Evolutionary conservation across 2,113 vertebrate genomes (phyloP), one percentile per base, ranked within the genome.

Genomic region (Hydrolagus affinis): DNA sequence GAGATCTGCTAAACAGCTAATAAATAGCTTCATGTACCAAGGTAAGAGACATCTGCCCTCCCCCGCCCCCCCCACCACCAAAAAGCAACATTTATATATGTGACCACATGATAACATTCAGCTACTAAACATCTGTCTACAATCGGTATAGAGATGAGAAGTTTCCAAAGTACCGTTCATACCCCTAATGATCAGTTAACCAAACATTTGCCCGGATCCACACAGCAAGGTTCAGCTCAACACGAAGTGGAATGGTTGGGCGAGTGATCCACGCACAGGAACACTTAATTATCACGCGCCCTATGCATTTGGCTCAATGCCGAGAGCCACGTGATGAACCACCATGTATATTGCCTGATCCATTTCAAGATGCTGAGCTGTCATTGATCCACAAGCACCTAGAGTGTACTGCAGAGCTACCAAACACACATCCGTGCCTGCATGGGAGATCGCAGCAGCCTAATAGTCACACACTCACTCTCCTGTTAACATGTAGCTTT

Each of bases 401-500:
- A 66, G 60, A 68, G 15, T 66, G 28, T 32, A 68, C 19, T 68
- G 57, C 11, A 28, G 14, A 83, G 32, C 19, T 44, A 44, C 44
- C 44, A 44, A 6, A 44, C 44, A 44, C 60, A 68, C 66, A 28
- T 8, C 60, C 32, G 23, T 28, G 66, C 4, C 12, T 28, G 15
- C 15, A 74, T 11, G 30, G 66, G 25, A 66, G 28, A 17, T 83
- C 21, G n/a, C 76, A 78, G 76, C 21, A 60, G 59, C 28, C 78
- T 21, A 75, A 56, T 32, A 75, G 44, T 75, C 32, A 75, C 71
- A 73, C 60, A 60, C n/a, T n/a, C 19, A 25, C 59, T 80, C 23
- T 11, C 23, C 44, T 44, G 1, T 23, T 64, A 59, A 80, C 78
- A 64, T 83, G 64, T 64, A 66, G 60, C 78, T 83, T 83, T 83